Evolutionary conservation across 2,113 vertebrate genomes (phyloP).

Genomic region (Lasiurus borealis): DNA sequence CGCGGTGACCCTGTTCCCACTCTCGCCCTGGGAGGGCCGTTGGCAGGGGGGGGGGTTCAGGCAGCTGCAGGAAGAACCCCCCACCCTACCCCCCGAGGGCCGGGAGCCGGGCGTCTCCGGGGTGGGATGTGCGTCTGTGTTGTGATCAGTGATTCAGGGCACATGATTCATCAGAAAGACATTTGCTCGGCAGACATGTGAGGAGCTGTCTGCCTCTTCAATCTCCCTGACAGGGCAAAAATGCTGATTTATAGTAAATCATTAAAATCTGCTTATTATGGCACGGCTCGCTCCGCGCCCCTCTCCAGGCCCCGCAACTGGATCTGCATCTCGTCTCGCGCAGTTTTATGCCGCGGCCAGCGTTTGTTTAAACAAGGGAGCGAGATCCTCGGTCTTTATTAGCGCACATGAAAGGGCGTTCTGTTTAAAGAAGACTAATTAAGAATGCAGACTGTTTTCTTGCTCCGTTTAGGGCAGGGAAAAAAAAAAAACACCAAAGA

Average conservation of each 20-base stretch:
- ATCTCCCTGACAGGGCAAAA: constrained; percentile 96
- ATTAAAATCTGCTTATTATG: constrained; percentile 97
- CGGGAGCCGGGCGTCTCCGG: constrained; percentile 88
- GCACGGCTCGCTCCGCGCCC: constrained; percentile 89
- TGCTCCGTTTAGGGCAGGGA: constrained; percentile 78
- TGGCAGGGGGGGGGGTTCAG: constrained; percentile 57
- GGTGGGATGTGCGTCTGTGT: constrained; percentile 92
- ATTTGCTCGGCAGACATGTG: constrained; percentile 93
- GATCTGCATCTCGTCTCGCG: constrained; percentile 90
- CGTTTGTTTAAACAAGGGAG: constrained; percentile 91
- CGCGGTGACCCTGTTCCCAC: constrained; percentile 58
- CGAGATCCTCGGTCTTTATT: constrained; percentile 90
- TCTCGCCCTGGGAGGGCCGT: constrained; percentile 48
- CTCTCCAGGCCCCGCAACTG: constrained; percentile 89
- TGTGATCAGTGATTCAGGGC: constrained; percentile 94
- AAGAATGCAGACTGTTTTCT: constrained; percentile 89
- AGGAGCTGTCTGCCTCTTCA: constrained; percentile 94
- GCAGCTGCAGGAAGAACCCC: constrained; percentile 55
- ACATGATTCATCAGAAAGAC: constrained; percentile 95
- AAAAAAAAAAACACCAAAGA: constrained; percentile 80
- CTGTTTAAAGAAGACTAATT: constrained; percentile 92
- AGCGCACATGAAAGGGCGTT: constrained; percentile 89
- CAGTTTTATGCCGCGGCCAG: constrained; percentile 91
- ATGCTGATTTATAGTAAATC: constrained; percentile 97
- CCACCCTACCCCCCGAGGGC: constrained; percentile 77